Evolutionary conservation across 1,140 invertebrate species (phyloP).

Genomic region (Zaprionus africanus): DNA sequence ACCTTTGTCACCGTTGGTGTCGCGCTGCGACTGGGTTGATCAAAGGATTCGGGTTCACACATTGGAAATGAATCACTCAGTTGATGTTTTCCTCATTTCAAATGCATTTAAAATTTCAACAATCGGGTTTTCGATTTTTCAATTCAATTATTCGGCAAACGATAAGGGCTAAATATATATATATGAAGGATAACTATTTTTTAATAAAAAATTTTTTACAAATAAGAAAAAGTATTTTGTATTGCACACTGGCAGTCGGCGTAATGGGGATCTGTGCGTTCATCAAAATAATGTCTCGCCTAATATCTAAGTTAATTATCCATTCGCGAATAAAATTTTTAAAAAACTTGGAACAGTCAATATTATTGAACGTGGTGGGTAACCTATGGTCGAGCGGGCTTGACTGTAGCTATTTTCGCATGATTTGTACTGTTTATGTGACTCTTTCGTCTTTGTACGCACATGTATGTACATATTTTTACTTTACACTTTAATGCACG

Average conservation of each 20-base stretch:
- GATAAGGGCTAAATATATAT: no score
- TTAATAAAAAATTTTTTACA: no score
- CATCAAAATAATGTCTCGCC: no score
- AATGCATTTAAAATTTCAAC: conserved; percentile 21
- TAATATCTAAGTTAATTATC: conserved; percentile 5
- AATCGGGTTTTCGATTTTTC: no score
- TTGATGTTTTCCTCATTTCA: conserved; percentile 70
- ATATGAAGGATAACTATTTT: no score
- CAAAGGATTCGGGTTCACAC: conserved; percentile 59
- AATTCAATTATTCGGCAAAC: no score
- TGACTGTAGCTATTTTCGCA: neutral
- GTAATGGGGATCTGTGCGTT: no score
- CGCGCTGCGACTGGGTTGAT: conserved; percentile 51
- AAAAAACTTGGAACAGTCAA: no score
- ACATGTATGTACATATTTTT: neutral
- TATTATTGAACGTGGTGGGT: no score
- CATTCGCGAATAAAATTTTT: neutral
- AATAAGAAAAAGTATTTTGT: no score
- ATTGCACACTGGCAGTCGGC: no score
- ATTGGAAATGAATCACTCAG: conserved; percentile 56
- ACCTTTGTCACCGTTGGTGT: neutral
- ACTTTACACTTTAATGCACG: conserved; percentile 1
- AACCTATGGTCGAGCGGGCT: no score
- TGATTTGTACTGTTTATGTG: conserved; percentile 14
- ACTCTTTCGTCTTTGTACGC: neutral